phyloP scores from a whole-genome alignment of 2,113 vertebrate species.

The Numenius arquata region DNA sequence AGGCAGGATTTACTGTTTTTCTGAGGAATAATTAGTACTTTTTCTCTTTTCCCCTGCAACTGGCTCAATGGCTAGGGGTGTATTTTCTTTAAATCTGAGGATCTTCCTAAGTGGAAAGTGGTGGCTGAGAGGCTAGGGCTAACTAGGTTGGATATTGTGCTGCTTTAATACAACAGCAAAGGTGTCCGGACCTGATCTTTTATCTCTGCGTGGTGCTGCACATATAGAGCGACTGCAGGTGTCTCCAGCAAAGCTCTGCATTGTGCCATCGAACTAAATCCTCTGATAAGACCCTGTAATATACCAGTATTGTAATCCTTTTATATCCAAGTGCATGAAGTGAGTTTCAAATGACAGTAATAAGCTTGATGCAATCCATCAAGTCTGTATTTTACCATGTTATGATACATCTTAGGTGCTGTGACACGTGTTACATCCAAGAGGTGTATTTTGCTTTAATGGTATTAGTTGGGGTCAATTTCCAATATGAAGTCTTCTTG shows the following conservation, averaged over 20 bases:
- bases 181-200: background rate
- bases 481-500: background rate
- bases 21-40: background rate
- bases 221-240: fast-evolving
- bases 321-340: background rate
- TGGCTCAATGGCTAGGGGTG: background rate
- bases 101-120: background rate
- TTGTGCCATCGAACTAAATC: background rate
- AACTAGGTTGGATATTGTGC: background rate
- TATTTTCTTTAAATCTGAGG: background rate
- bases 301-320: background rate
- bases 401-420: background rate
- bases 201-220: background rate
- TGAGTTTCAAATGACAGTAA: background rate
- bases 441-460: background rate
- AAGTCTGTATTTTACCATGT: background rate
- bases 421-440: background rate
- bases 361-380: background rate
- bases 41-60: background rate
- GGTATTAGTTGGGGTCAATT: background rate
- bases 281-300: background rate
- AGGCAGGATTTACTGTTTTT: background rate
- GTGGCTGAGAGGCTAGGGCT: background rate
- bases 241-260: background rate
- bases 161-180: background rate